Evolutionary conservation across 2,888 invertebrate species (phyloP).

Genomic region (Hypsopygia costalis): DNA sequence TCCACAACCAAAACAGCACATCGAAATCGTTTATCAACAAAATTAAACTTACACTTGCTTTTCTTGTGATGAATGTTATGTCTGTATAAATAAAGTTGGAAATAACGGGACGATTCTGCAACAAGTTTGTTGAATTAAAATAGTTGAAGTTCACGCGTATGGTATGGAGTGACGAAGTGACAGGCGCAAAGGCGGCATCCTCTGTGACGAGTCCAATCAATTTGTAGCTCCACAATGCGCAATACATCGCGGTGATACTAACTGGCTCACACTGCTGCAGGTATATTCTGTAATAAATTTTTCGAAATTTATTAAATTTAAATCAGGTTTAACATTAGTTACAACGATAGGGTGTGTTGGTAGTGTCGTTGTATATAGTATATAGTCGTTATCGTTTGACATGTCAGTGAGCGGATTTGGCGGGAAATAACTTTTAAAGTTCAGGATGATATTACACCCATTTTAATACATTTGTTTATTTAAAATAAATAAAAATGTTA

Average conservation of each 20-base stretch:
- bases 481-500: no score
- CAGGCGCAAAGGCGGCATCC: conserved; percentile 63
- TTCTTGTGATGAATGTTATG: neutral
- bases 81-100: neutral
- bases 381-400: no score
- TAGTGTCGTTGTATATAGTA: no score
- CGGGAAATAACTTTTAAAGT: no score
- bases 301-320: neutral
- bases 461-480: no score
- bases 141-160: conserved; percentile 41
- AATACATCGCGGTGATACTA: conserved; percentile 62
- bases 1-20: conserved; percentile 3
- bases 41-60: neutral
- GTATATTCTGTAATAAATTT: conserved; percentile 40
- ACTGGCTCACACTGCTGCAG: conserved; percentile 52
- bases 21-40: neutral
- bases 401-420: no score
- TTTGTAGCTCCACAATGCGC: conserved; percentile 71
- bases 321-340: no score
- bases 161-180: conserved; percentile 69
- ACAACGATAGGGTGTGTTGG: no score
- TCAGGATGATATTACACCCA: no score
- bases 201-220: conserved; percentile 70
- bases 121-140: conserved; percentile 15
- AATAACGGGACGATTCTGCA: neutral